A percentile compares a stretch with the other conserved stretches of the same genome.
Evolutionary conservation across 2,888 invertebrate genomes (phyloP).

Genomic region (Mythimna lalbum): DNA sequence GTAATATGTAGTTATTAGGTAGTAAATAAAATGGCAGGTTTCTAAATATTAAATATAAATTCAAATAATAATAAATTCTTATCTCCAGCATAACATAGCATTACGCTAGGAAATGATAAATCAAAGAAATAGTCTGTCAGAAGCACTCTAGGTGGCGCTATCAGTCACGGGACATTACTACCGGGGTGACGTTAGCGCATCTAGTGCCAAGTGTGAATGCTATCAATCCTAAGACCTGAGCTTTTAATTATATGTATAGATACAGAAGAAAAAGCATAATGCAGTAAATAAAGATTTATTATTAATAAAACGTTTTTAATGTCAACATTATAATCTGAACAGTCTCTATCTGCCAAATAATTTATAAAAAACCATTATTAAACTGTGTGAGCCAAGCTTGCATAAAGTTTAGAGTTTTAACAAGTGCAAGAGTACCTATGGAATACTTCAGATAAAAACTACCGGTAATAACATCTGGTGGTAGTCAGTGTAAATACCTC

Average conservation of each 20-base stretch:
- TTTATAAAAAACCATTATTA: not conserved
- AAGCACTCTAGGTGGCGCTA: conserved; percentile 34
- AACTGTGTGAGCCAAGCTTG: no score
- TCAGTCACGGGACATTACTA: conserved; percentile 23
- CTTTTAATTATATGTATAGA: conserved; percentile 4
- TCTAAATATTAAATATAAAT: no score
- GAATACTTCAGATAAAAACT: no score
- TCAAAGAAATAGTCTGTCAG: conserved; percentile 6
- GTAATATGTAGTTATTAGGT: not conserved
- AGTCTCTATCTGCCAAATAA: not conserved
- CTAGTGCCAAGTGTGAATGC: conserved; percentile 37
- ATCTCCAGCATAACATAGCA: not conserved
- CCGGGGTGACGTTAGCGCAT: conserved; percentile 33
- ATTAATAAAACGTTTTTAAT: not conserved
- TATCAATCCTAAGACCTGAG: conserved; percentile 1
- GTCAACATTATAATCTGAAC: not conserved
- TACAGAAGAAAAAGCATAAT: not conserved
- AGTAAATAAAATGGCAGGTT: not conserved
- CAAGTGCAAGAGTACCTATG: no score
- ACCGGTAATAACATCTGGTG: no score
- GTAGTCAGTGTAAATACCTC: no score
- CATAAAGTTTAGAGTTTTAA: no score
- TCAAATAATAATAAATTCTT: no score
- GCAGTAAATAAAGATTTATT: not conserved
- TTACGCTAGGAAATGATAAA: conserved; percentile 34